Base-by-base conservation (phyloP, 2,113 vertebrate species). In the Ciconia boyciana region DNA sequence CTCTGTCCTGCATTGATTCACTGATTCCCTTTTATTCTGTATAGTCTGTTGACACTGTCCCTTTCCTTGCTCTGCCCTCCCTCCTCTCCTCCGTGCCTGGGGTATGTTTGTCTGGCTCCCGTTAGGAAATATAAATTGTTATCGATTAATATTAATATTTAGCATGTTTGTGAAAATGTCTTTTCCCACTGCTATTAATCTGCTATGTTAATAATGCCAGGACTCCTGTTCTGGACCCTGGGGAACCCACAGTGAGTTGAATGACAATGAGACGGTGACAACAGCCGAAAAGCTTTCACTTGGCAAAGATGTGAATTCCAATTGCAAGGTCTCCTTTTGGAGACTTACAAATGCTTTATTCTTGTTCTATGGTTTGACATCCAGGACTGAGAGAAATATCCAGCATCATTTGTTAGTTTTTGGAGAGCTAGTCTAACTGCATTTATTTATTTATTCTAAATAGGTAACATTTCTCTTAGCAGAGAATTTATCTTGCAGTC, bases 131-230 rank as follows among this genome's bases (percentile, higher is more conserved):
- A 98, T 97, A 98, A 98, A 98, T 98, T 96, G 96, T 97, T 97
- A 99, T 99, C 98, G 99, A 99, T 99, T 99, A 98, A 99, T 99
- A 99, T 99, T 99, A 99, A 99, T 99, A 99, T 99, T 99, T 98
- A 98, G 99, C 98, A 94, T 98, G 99, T 98, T 99, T 98, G 98
- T 93, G 97, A 98, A 96, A 98, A 98, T 68, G 98, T 98, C 98
- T 98, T 98, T 98, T 92, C 98, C 97, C 75, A 31, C 97, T 84
- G 98, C 99, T 99, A 98, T 99, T 99, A 99, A 99, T 99, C 99
- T 98, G 98, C 97, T 74, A 94, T 97, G 98, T 98, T 99, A 98
- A 98, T 98, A 99, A 98, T 98, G 98, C 98, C 97, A 97, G 92
- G 66, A 83, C 82, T 96, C 94, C 87, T 74, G 96, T 97, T 91